These are phyloP conservation scores for Julus scanicus DNA, from an alignment of 2,888 invertebrate genomes.

Conservation along the genomic window DNA sequence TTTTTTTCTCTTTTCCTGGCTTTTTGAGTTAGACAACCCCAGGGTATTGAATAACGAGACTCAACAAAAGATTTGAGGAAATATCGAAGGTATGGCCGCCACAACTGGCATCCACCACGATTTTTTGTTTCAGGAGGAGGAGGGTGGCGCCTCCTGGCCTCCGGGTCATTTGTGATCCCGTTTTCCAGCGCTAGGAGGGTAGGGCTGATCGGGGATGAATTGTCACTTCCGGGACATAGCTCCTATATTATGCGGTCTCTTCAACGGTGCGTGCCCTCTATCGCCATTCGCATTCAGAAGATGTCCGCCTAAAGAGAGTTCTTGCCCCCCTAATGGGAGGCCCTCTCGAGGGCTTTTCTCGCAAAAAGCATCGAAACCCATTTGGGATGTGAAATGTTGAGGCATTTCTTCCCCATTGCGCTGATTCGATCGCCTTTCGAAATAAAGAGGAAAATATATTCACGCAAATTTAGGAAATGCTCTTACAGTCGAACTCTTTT, in stretches of 20 bases:
- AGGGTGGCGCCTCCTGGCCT: background rate
- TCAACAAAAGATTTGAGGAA: too few relatives aligned
- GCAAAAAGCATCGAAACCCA: background rate
- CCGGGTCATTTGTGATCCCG: background rate
- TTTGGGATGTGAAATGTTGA: background rate
- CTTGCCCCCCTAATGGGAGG: background rate
- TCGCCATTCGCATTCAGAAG: background rate
- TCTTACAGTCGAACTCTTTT: too few relatives aligned
- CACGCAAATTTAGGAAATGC: background rate
- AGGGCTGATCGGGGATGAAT: conserved; percentile 3
- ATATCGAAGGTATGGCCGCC: too few relatives aligned
- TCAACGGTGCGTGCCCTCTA: conserved; percentile 8
- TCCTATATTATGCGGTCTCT: background rate
- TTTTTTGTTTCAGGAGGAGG: too few relatives aligned
- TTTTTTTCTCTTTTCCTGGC: too few relatives aligned
- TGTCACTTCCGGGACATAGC: background rate
- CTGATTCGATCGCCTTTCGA: background rate
- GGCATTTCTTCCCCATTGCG: background rate
- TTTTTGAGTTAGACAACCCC: too few relatives aligned
- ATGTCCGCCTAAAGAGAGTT: background rate
- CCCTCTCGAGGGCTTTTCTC: background rate
- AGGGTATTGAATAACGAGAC: too few relatives aligned
- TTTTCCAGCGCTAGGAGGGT: background rate
- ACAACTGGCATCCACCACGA: too few relatives aligned
- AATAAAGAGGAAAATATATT: background rate